Evolutionary conservation across 2,888 invertebrate genomes (phyloP).

Genomic region (Ischnus inquisitorius): DNA sequence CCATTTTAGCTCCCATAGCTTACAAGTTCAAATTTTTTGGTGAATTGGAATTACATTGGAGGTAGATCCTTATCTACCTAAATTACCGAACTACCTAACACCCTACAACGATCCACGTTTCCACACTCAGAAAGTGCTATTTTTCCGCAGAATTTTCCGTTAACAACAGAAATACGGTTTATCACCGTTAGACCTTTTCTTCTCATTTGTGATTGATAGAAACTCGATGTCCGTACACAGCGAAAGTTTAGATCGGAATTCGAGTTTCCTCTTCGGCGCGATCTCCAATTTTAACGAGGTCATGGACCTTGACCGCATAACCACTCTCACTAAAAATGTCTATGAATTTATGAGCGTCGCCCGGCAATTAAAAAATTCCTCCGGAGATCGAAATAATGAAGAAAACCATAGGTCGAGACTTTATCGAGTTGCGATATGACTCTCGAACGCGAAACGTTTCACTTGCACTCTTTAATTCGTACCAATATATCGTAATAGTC

Average conservation of each 20-base stretch:
- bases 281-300: neutral
- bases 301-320: conserved; percentile 1
- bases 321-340: neutral
- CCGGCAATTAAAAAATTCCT: neutral
- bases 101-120: too few relatives aligned
- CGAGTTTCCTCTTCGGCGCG: neutral
- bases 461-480: conserved; percentile 52
- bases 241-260: conserved; percentile 7
- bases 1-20: neutral
- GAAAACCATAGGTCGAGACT: neutral
- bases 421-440: neutral
- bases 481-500: conserved; percentile 51
- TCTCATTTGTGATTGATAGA: neutral
- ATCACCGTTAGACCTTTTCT: neutral
- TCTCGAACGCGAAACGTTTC: conserved; percentile 18
- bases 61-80: too few relatives aligned
- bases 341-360: neutral
- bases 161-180: too few relatives aligned
- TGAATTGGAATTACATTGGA: too few relatives aligned
- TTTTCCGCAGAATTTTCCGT: too few relatives aligned
- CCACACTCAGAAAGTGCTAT: too few relatives aligned
- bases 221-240: neutral
- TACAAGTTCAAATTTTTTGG: neutral
- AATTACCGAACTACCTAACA: too few relatives aligned
- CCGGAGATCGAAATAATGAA: neutral